Percentiles rank a stretch among this genome's conserved stretches.
Conservation (phyloP, 1,140 invertebrate genomes). For the Tetramorium simillimum region DNA sequence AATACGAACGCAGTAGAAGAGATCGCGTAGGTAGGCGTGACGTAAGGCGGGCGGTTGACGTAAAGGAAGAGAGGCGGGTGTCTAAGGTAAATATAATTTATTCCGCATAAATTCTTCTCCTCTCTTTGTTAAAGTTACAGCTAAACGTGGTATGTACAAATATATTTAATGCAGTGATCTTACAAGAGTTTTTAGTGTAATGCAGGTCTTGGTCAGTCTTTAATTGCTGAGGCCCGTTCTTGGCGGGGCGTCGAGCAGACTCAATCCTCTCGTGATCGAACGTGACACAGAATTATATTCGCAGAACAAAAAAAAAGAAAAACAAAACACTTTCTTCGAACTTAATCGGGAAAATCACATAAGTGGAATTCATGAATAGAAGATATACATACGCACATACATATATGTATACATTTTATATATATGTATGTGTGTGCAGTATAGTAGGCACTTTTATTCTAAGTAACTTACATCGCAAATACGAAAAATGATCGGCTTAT, state of each 20-base stretch:
- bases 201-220: constrained; percentile 85
- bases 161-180: constrained; percentile 82
- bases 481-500: constrained; percentile 31
- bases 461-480: constrained; percentile 49
- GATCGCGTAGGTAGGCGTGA: background rate
- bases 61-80: background rate
- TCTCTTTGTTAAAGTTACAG: constrained; percentile 77
- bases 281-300: constrained; percentile 62
- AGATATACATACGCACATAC: constrained; percentile 14
- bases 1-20: background rate
- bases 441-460: constrained; percentile 64
- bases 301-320: constrained; percentile 22
- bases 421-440: background rate
- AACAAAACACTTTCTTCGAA: constrained; percentile 64
- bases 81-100: constrained; percentile 84
- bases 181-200: constrained; percentile 82
- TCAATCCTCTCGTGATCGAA: constrained; percentile 70
- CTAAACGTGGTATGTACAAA: constrained; percentile 83
- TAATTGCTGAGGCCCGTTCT: constrained; percentile 79
- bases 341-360: constrained; percentile 64
- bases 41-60: background rate
- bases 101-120: constrained; percentile 78
- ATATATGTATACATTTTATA: background rate
- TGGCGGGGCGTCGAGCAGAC: constrained; percentile 75
- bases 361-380: constrained; percentile 67